A percentile compares a stretch with the other conserved stretches of the same genome.
Conservation (phyloP, 1,140 invertebrate genomes). For the Portunus trituberculatus region DNA sequence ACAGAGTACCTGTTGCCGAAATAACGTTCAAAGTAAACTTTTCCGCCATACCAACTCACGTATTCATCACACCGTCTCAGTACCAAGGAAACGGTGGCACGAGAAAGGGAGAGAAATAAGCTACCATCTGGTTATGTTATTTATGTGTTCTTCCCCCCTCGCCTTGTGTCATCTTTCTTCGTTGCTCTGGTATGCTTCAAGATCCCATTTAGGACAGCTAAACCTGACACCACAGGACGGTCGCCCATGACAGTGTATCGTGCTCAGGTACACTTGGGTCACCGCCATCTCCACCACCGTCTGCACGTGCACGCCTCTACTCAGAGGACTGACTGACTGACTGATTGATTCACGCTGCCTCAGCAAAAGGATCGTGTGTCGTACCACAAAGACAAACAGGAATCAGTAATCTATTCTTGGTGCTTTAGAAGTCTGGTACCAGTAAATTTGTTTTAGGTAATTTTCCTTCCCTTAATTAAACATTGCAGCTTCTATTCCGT, state of each 20-base stretch:
- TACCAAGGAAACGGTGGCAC: neutral
- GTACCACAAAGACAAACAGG: too few species aligned
- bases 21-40: conserved; percentile 1
- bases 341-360: too few species aligned
- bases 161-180: neutral
- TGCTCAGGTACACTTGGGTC: neutral
- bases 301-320: neutral
- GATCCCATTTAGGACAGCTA: neutral
- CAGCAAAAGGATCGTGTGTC: too few species aligned
- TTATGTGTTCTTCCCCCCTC: conserved; percentile 7
- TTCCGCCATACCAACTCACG: neutral
- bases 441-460: too few species aligned
- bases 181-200: conserved; percentile 5
- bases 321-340: neutral
- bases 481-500: too few species aligned
- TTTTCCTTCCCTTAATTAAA: too few species aligned
- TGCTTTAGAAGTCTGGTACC: too few species aligned
- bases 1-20: neutral
- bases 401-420: too few species aligned
- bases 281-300: too few species aligned
- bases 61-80: neutral
- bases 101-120: neutral
- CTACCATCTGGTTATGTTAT: neutral
- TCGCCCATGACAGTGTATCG: neutral
- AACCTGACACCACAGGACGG: neutral